phyloP scores from a whole-genome alignment of 2,888 invertebrate species.

The Philhelius pedissequus region DNA sequence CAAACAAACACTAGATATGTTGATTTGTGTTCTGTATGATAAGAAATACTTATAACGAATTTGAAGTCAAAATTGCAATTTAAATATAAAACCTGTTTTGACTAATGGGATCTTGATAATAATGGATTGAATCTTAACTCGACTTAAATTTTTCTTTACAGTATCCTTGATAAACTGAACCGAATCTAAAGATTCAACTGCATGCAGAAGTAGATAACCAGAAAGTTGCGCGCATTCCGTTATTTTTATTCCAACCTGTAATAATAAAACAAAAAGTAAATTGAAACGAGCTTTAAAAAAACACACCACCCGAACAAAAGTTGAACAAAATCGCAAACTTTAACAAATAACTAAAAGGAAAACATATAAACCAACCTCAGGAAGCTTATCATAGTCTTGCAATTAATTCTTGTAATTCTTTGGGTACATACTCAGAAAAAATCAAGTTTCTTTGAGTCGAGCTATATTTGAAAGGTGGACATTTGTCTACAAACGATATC shows the following conservation, averaged over 20 bases:
- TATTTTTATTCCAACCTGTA: constrained; percentile 80
- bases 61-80: no score
- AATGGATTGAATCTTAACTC: no score
- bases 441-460: constrained; percentile 80
- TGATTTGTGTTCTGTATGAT: no score
- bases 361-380: constrained; percentile 79
- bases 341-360: constrained; percentile 22
- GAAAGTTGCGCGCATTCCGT: constrained; percentile 80
- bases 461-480: constrained; percentile 80
- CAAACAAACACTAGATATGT: no score
- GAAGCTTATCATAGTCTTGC: constrained; percentile 80
- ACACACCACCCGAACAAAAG: constrained; percentile 19
- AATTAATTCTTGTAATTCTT: constrained; percentile 80
- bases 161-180: constrained; percentile 84
- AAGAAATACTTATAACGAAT: no score
- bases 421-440: constrained; percentile 80
- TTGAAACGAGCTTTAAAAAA: neutral
- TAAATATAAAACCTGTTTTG: no score
- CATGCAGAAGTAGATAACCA: constrained; percentile 83
- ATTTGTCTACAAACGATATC: constrained; percentile 84
- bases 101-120: no score
- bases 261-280: neutral
- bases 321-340: constrained; percentile 1
- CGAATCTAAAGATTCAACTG: constrained; percentile 84
- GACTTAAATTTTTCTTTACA: constrained; percentile 85